phyloP scores from a whole-genome alignment of 2,113 vertebrate species.

The Leptobrachium leishanense region DNA sequence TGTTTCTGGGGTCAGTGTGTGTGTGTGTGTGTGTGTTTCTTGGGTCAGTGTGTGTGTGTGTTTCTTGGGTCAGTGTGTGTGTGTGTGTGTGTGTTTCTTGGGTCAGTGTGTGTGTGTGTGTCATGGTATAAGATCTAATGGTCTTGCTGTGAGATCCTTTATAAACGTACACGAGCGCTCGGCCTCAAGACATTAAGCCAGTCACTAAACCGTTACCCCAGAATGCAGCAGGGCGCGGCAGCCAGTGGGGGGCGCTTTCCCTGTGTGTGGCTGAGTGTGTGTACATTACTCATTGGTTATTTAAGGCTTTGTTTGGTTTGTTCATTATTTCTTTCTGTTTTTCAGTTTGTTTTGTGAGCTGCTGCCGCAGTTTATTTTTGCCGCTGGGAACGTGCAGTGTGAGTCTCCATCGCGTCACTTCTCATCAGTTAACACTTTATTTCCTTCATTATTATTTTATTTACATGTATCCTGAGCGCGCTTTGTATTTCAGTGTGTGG shows the following conservation, averaged over 20 bases:
- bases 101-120: too few relatives aligned
- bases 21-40: too few relatives aligned
- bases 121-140: too few relatives aligned
- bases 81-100: too few relatives aligned
- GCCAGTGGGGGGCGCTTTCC: neutral
- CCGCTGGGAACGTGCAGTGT: constrained; percentile 25
- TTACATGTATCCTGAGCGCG: neutral
- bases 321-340: constrained; percentile 42
- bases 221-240: neutral
- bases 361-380: constrained; percentile 37
- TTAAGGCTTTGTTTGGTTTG: constrained; percentile 24
- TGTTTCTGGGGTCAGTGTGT: too few relatives aligned
- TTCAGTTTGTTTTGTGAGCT: constrained; percentile 40
- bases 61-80: too few relatives aligned
- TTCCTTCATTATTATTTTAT: neutral
- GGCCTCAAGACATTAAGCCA: too few relatives aligned
- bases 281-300: neutral
- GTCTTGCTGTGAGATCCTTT: too few relatives aligned
- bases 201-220: too few relatives aligned
- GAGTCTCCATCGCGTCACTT: constrained; percentile 29
- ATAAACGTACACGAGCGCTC: too few relatives aligned
- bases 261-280: neutral
- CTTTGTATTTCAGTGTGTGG: too few relatives aligned
- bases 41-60: too few relatives aligned
- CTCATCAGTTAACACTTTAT: neutral